phyloP scores from a whole-genome alignment of 2,888 invertebrate genomes.

The Galeruca laticollis region DNA sequence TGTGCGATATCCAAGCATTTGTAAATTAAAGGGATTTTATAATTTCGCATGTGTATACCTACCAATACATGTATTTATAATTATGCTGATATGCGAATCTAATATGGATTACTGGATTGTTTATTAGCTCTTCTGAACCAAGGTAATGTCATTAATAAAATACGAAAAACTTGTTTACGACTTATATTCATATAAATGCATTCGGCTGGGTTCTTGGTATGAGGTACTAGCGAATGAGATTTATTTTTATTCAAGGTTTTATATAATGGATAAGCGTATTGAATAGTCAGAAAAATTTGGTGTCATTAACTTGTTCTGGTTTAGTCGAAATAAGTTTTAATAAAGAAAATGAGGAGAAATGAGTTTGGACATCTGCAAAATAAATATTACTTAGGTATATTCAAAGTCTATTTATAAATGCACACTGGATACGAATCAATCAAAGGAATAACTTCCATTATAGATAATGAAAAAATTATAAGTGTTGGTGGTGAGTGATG shows the following conservation, averaged over 20 bases:
- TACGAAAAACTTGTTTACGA: constrained; percentile 37
- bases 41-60: constrained; percentile 50
- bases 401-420: no score
- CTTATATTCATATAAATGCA: constrained; percentile 20
- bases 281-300: background rate
- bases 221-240: background rate
- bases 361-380: no score
- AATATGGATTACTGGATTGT: constrained; percentile 49
- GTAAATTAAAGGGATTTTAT: constrained; percentile 47
- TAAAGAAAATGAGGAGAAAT: no score
- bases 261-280: background rate
- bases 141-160: constrained; percentile 32
- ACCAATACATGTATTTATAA: constrained; percentile 50
- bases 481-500: no score
- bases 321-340: no score
- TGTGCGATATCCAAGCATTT: constrained; percentile 44
- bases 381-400: no score
- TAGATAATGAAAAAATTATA: no score
- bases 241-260: constrained; percentile 2
- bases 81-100: constrained; percentile 49
- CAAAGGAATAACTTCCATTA: no score
- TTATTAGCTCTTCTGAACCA: constrained; percentile 37
- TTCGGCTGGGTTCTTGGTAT: constrained; percentile 23
- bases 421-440: no score
- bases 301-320: no score